Evolutionary conservation across 2,797 vertebrate species (phyloP), one percentile per base, ranked within the genome.

Genomic region (Sebastes hubbsi): DNA sequence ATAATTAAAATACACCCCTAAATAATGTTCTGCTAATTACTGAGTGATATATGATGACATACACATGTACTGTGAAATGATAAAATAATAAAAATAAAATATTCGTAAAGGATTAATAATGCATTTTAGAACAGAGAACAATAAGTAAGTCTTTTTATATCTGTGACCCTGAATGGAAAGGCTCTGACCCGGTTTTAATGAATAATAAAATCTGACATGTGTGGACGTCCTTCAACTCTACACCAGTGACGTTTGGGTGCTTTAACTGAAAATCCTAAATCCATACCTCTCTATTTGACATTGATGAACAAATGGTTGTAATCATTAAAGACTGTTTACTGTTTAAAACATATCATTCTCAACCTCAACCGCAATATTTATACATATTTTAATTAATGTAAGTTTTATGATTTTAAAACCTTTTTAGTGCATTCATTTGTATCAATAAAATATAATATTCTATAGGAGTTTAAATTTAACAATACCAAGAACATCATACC

Each of bases 201-300:
- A 61, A 67, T 36, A 49, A 16, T 27, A 22, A 68, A 84, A 83
- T 64, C 30, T 73, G 77, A 78, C 64, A 32, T 66, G 64, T 80
- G 38, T 72, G 18, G 70, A 64, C 61, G 46, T 61, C 56, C 82
- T 87, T 77, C 71, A 92, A 79, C 82, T 81, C 70, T 65, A 83
- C 79, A 84, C 84, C 83, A 89, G 72, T 84, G 90, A 92, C 84
- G 90, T 92, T 81, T 92, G 61, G 55, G 65, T 81, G 73, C 85
- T 88, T 89, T 20, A 49, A n/a, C 16, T 22, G 9, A 18, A n/a
- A 29, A 80, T 25, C 24, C n/a, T 34, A 46, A 16, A 24, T 46
- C 16, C 3, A 52, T 24, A 27, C 22, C 11, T 49, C 3, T 13
- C 4, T 38, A 13, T 74, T 73, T 11, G 42, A 64, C 11, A 32